Conservation (phyloP, 1,140 invertebrate species). For the Diabrotica virgifera region DNA sequence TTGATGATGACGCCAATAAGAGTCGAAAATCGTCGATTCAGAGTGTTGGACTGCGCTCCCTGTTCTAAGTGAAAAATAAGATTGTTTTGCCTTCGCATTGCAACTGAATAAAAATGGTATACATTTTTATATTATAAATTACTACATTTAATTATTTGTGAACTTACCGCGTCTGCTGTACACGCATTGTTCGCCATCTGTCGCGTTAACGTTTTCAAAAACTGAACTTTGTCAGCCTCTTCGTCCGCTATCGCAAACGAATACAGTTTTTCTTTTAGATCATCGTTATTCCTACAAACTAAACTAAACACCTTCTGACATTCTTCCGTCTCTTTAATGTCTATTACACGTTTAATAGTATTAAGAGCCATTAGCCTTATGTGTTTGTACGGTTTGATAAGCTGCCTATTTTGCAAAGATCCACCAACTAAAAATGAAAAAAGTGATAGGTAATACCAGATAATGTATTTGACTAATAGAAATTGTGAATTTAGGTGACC, state of each 20-base stretch:
- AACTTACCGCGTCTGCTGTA: slow-evolving; percentile 74
- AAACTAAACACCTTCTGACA: slow-evolving; percentile 87
- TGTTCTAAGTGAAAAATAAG: too few species aligned
- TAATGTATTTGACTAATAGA: too few species aligned
- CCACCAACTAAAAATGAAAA: slow-evolving; percentile 11
- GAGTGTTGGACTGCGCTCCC: too few species aligned
- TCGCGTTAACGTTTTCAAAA: slow-evolving; percentile 77
- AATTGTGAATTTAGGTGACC: too few species aligned
- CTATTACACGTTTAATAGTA: slow-evolving; percentile 85
- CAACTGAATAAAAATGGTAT: too few species aligned
- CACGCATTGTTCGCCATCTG: slow-evolving; percentile 86
- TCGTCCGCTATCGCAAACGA: slow-evolving; percentile 80
- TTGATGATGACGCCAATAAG: too few species aligned
- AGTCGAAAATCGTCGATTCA: too few species aligned
- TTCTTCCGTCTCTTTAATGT: slow-evolving; percentile 85
- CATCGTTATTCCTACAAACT: slow-evolving; percentile 72
- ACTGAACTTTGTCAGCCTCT: slow-evolving; percentile 64
- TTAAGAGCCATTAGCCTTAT: slow-evolving; percentile 83
- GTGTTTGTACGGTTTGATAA: slow-evolving; percentile 83
- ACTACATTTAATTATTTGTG: too few species aligned
- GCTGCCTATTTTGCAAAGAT: slow-evolving; percentile 28
- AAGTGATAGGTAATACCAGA: not conserved
- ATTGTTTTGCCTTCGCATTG: too few species aligned
- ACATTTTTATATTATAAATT: too few species aligned
- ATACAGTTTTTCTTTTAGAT: slow-evolving; percentile 83